phyloP scores from a whole-genome alignment of 2,888 invertebrate genomes.

The Lithosia quadra region DNA sequence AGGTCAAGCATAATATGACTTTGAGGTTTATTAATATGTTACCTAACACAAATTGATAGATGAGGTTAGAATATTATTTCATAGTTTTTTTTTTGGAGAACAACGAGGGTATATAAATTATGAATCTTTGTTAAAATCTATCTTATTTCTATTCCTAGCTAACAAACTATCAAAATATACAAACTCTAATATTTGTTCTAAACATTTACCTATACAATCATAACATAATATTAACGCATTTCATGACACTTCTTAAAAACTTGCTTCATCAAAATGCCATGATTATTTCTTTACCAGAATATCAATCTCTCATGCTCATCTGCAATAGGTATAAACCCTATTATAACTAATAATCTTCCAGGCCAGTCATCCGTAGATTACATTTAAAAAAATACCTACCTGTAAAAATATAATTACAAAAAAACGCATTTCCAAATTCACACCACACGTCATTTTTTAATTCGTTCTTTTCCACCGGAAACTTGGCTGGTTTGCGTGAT shows the following conservation, averaged over 20 bases:
- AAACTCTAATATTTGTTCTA: too few relatives aligned
- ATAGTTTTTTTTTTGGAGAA: too few relatives aligned
- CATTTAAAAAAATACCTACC: constrained; percentile 16
- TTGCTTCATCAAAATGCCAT: too few relatives aligned
- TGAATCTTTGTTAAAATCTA: too few relatives aligned
- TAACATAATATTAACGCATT: neutral
- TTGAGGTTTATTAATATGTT: neutral
- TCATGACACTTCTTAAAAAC: too few relatives aligned
- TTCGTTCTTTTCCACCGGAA: constrained; percentile 65
- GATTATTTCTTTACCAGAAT: neutral
- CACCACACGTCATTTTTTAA: constrained; percentile 41
- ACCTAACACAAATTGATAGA: neutral
- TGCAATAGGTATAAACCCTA: too few relatives aligned
- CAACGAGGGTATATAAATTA: too few relatives aligned
- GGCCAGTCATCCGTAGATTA: neutral
- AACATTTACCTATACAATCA: neutral
- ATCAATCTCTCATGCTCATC: too few relatives aligned
- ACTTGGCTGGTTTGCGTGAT: constrained; percentile 76
- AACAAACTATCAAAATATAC: too few relatives aligned
- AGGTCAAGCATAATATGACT: neutral
- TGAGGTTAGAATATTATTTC: neutral
- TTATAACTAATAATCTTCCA: neutral
- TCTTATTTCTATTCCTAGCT: too few relatives aligned
- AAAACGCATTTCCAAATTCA: constrained; percentile 42
- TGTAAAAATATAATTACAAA: constrained; percentile 21